Percentiles rank a stretch among this genome's conserved stretches.
phyloP scores from a whole-genome alignment of 2,113 vertebrate species.

The Scophthalmus maximus region DNA sequence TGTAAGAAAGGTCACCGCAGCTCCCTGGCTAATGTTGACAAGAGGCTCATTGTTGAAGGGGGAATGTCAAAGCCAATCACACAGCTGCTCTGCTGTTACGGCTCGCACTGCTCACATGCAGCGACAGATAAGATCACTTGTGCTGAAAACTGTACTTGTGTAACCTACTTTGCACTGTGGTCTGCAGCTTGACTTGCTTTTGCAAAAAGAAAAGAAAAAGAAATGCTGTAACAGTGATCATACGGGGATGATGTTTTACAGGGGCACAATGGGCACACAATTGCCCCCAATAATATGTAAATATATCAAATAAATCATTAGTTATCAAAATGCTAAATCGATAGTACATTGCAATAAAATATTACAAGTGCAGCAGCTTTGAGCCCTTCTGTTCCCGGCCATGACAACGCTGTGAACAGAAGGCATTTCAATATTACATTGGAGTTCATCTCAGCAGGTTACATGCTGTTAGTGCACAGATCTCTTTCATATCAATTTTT shows the following conservation, averaged over 20 bases:
- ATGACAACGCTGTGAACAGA: constrained; percentile 5
- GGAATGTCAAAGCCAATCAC: constrained; percentile 64
- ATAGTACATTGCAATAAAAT: background rate
- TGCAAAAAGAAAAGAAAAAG: too few relatives aligned
- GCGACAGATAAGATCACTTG: constrained; percentile 70
- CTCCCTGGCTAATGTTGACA: constrained; percentile 63
- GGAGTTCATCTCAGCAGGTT: background rate
- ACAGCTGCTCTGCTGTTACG: constrained; percentile 64
- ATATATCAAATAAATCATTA: background rate
- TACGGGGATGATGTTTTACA: background rate
- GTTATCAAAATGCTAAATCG: background rate
- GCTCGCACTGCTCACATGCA: constrained; percentile 59
- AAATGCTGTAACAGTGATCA: constrained; percentile 1
- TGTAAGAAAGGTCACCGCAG: constrained; percentile 62
- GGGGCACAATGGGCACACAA: background rate
- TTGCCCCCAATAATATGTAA: background rate
- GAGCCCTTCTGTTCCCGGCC: background rate
- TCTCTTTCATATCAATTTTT: constrained; percentile 5
- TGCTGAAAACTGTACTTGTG: constrained; percentile 58
- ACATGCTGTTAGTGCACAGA: background rate
- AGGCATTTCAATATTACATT: constrained; percentile 28
- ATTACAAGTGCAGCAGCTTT: background rate
- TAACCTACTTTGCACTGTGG: constrained; percentile 62
- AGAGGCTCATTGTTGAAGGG: constrained; percentile 63
- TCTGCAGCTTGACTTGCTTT: constrained; percentile 34